These are phyloP conservation scores for Poeciliopsis gracilis DNA, from an alignment of 2,797 vertebrate species.

Conservation along the genomic window DNA sequence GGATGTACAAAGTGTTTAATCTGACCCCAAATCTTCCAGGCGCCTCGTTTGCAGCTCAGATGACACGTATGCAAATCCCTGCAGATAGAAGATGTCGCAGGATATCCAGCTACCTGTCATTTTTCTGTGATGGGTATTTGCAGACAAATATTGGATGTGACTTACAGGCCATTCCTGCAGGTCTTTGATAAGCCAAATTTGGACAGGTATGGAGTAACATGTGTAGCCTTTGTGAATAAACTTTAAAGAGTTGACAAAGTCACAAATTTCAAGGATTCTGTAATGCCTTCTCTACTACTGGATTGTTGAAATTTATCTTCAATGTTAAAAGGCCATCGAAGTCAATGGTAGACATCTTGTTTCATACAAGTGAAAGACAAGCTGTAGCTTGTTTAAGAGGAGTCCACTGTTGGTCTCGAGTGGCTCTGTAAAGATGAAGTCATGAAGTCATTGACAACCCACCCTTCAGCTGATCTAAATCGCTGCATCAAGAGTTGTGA, in stretches of 20 bases:
- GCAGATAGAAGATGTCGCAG: slow-evolving; percentile 58
- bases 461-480: neutral
- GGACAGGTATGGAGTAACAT: neutral
- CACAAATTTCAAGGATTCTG: slow-evolving; percentile 38
- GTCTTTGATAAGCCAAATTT: slow-evolving; percentile 54
- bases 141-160: slow-evolving; percentile 62
- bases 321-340: neutral
- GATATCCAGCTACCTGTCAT: slow-evolving; percentile 57
- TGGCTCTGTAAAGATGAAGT: neutral
- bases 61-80: slow-evolving; percentile 62
- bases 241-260: slow-evolving; percentile 65
- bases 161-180: slow-evolving; percentile 40
- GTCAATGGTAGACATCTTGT: neutral
- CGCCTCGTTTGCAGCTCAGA: slow-evolving; percentile 61
- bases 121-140: slow-evolving; percentile 57
- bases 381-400: neutral
- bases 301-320: slow-evolving; percentile 14
- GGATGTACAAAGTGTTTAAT: slow-evolving; percentile 52
- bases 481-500: neutral
- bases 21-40: slow-evolving; percentile 55
- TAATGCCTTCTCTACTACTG: slow-evolving; percentile 21
- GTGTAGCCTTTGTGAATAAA: slow-evolving; percentile 9
- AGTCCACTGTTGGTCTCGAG: neutral
- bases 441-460: neutral
- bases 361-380: too few relatives aligned